Base-by-base conservation (phyloP, 2,888 invertebrate genomes). In the Aphrophora alni region DNA sequence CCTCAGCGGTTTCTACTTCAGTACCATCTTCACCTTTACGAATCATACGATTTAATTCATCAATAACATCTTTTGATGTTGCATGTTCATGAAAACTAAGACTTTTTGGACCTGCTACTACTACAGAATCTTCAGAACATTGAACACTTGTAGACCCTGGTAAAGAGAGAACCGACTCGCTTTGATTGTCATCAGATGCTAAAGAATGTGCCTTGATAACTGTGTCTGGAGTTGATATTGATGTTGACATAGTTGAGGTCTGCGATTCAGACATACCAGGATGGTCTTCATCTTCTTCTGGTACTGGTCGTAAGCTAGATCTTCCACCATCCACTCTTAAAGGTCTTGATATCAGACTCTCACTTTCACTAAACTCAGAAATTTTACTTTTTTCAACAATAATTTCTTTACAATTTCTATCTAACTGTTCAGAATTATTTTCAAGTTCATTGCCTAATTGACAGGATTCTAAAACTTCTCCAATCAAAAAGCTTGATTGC, bases 31-130 rank as follows among this genome's bases (percentile, higher is more conserved):
- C 91, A 1, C 91, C 91, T 84, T 90, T 91, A 74, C 90, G 89
- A 80, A 91, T 91, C 90, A 92, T 91, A 76, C 91, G 90, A 87
- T 94, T 94, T 24, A 94, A 89, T 86, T 94, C 94, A 85, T 94
- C 94, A 84, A 94, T 94, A 78, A 94, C 93, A 87, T 94, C 94
- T 86, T 94, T 94, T 70, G 93, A 93, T 51, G 94, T 93, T 17
- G 94, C 93, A 82, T 93, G 90, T 86, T 94, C 93, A 85, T 93
- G 93, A 86, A 94, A 94, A 88, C 93, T 93, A 81, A 93, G 88
- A 10, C 86, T 87, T 84, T 87, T 85, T 51, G 87, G 86, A 38
- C 87, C 88, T 78, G 87, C 87, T 38, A 88, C 87, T 87, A 88
- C 80, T 12, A 82, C 83, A 68, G 80, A 71, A 24, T 75, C 78